phyloP scores from a whole-genome alignment of 2,888 invertebrate species.

The Trachelus tabidus region DNA sequence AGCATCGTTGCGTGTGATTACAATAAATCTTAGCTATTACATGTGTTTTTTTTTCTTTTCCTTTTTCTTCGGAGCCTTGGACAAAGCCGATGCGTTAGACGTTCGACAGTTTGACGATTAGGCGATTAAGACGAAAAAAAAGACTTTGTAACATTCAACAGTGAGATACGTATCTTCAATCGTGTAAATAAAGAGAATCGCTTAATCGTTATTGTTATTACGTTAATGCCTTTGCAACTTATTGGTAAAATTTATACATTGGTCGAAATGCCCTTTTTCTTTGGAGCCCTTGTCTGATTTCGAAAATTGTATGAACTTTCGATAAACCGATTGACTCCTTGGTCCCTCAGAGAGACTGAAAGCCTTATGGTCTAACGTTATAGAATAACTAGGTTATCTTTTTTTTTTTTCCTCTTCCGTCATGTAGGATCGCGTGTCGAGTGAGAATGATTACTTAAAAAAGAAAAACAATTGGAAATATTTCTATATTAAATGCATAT shows the following conservation, averaged over 20 bases:
- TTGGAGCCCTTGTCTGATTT: not conserved
- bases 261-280: not conserved
- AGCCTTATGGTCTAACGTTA: not conserved
- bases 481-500: not conserved
- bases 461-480: not conserved
- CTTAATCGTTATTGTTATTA: not conserved
- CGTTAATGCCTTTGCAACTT: not conserved
- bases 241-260: not conserved
- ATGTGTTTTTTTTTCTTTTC: not conserved
- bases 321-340: not conserved
- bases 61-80: constrained; percentile 32
- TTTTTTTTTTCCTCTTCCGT: not conserved
- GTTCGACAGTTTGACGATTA: not conserved
- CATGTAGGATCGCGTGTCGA: not conserved
- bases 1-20: not conserved
- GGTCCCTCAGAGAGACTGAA: not conserved
- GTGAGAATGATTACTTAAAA: not conserved
- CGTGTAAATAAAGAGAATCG: not conserved
- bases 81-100: constrained; percentile 15
- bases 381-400: not conserved
- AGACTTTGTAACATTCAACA: not conserved
- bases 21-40: not conserved
- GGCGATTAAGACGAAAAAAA: not conserved
- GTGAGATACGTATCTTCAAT: not conserved
- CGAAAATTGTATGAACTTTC: not conserved